Conservation (phyloP, 2,113 vertebrate genomes). For the Okapia johnstoni region DNA sequence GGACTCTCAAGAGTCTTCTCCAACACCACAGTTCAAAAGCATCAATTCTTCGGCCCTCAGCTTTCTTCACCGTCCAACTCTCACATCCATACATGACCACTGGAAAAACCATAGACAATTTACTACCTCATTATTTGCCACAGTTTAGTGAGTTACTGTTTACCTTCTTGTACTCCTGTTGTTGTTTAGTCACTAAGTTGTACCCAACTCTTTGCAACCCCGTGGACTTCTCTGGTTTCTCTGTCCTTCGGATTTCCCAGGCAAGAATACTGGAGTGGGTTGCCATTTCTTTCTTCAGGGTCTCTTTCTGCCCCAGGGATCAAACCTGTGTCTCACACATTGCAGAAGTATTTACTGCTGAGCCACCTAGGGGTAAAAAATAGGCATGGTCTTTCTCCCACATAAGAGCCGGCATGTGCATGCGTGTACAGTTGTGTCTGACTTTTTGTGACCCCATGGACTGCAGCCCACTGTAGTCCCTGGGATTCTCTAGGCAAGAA, state of each 20-base stretch:
- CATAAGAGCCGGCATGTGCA: neutral
- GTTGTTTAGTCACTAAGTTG: neutral
- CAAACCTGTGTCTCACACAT: neutral
- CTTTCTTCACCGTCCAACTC: no score
- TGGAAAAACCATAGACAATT: no score
- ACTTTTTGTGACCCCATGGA: neutral
- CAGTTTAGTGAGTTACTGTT: neutral
- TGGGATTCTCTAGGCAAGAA: neutral
- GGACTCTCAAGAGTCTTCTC: no score
- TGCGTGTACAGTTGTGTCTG: neutral
- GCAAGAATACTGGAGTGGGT: neutral
- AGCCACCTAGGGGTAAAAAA: neutral
- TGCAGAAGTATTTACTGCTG: neutral
- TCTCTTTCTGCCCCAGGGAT: neutral
- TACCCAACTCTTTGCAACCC: neutral
- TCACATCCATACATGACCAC: no score
- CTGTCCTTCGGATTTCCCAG: neutral
- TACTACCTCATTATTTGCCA: neutral
- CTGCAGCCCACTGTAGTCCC: neutral
- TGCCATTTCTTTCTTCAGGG: neutral
- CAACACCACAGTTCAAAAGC: no score
- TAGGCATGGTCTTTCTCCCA: neutral
- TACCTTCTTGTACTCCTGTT: neutral
- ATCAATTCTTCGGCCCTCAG: no score
- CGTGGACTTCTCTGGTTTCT: neutral